These are phyloP conservation scores for Prenolepis imparis DNA, from an alignment of 2,888 invertebrate genomes.

Conservation along the genomic window DNA sequence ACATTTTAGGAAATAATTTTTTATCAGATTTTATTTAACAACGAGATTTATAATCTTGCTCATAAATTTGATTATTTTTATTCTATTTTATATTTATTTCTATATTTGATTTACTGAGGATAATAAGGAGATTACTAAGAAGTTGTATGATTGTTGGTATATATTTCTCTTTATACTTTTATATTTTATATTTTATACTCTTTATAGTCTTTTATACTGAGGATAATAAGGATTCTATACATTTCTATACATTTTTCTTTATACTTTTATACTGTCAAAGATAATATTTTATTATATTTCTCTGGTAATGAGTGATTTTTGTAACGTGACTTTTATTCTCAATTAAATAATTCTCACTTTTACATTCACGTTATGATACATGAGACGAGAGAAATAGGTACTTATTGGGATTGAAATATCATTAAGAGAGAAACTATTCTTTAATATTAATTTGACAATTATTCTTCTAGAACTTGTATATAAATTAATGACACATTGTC, in stretches of 20 bases:
- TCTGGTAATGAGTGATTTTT: not conserved
- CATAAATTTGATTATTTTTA: not conserved
- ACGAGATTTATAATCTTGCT: slow-evolving; percentile 2
- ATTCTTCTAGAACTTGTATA: not conserved
- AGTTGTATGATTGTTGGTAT: not conserved
- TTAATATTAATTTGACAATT: not conserved
- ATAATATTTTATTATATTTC: not conserved
- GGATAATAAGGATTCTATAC: no score
- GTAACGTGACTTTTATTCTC: not conserved
- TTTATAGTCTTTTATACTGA: no score
- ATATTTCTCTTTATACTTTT: no score
- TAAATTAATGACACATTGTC: not conserved
- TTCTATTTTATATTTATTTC: not conserved
- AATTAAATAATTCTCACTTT: not conserved
- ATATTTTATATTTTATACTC: no score
- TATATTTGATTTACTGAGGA: not conserved
- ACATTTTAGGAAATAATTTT: not conserved
- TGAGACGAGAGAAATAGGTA: not conserved
- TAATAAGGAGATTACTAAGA: not conserved
- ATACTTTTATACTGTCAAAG: not conserved
- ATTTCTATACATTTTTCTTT: not conserved
- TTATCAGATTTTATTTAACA: not conserved
- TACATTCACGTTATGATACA: not conserved
- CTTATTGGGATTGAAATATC: not conserved
- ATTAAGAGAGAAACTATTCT: not conserved